Conservation (phyloP, 2,888 invertebrate species). For the Spodoptera littoralis region DNA sequence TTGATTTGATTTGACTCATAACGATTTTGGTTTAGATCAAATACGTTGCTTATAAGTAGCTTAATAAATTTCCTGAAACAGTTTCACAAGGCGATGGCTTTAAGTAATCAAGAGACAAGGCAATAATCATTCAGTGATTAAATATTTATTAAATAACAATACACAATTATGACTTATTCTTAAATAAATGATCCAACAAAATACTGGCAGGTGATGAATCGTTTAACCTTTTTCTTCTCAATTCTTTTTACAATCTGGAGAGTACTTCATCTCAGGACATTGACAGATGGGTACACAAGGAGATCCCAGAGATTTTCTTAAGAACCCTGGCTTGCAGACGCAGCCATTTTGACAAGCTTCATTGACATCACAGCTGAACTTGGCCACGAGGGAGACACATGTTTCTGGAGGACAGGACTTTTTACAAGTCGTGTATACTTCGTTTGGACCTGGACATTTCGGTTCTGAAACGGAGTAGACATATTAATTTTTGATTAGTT, state of each 20-base stretch:
- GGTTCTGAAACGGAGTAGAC: conserved; percentile 7
- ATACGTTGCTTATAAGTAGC: no score
- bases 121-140: no score
- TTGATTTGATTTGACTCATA: no score
- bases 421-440: conserved; percentile 52
- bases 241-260: conserved; percentile 19
- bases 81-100: no score
- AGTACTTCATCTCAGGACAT: conserved; percentile 35
- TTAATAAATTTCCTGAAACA: no score
- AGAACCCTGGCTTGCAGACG: conserved; percentile 31
- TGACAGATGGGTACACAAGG: conserved; percentile 40
- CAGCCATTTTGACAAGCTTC: conserved; percentile 31
- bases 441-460: conserved; percentile 42
- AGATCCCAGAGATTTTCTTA: conserved; percentile 13
- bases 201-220: no score
- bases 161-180: no score
- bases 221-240: no score
- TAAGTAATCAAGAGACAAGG: no score
- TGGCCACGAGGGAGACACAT: conserved; percentile 51
- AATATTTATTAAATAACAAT: no score
- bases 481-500: background rate
- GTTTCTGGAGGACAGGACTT: conserved; percentile 57
- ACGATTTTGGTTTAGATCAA: no score
- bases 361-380: conserved; percentile 44
- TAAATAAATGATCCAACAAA: no score